Percentiles rank a stretch among this genome's conserved stretches.
Conservation (phyloP, 2,797 vertebrate genomes). For the Lates japonicus region DNA sequence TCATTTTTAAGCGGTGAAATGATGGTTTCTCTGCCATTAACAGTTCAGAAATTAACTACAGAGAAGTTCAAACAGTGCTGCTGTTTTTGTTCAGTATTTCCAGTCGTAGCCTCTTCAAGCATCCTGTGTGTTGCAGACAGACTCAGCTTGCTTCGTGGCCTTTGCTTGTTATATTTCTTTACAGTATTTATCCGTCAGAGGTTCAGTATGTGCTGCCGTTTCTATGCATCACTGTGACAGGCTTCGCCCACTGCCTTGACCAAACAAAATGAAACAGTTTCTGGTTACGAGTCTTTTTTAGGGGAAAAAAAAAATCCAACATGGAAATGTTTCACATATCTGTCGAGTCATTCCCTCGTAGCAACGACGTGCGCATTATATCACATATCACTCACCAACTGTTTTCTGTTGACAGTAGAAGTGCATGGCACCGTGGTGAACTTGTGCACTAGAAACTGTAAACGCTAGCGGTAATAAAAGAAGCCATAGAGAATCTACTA, state of each 20-base stretch:
- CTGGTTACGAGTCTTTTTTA: constrained; percentile 24
- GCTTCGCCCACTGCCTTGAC: constrained; percentile 81
- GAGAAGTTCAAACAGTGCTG: background rate
- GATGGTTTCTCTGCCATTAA: too few species aligned
- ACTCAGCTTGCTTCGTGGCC: constrained; percentile 69
- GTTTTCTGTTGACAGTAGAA: constrained; percentile 41
- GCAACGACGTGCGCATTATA: constrained; percentile 8
- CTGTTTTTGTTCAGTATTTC: too few species aligned
- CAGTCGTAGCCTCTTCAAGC: constrained; percentile 34
- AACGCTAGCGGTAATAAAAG: constrained; percentile 52
- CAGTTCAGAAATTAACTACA: too few species aligned
- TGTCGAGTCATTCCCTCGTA: constrained; percentile 30
- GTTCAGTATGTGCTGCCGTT: constrained; percentile 58
- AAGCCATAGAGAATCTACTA: constrained; percentile 75
- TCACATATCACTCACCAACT: constrained; percentile 20
- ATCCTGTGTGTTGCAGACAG: constrained; percentile 31
- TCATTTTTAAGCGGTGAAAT: too few species aligned
- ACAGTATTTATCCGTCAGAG: constrained; percentile 22
- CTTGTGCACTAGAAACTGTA: constrained; percentile 69
- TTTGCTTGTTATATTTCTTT: constrained; percentile 52
- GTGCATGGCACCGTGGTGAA: constrained; percentile 72
- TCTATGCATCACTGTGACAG: constrained; percentile 83
- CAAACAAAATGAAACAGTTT: constrained; percentile 42
- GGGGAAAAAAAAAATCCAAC: constrained; percentile 17
- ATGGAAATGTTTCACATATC: constrained; percentile 31